Base-by-base conservation (phyloP, 1,140 invertebrate species). In the Drosophila parvula region DNA sequence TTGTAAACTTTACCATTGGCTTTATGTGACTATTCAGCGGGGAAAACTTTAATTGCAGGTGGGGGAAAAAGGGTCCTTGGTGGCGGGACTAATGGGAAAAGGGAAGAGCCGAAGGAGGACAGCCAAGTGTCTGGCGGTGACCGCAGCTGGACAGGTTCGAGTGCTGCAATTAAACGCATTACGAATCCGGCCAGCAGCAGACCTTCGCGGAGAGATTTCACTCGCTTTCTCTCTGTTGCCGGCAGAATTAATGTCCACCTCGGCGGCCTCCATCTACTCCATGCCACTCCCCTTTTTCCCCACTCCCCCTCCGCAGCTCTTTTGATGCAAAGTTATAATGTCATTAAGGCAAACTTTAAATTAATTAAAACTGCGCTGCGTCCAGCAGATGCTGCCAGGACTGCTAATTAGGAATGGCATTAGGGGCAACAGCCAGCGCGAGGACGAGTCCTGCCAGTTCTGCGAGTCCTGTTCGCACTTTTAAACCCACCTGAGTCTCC, bases 401-500 rank as follows among this genome's bases (percentile, higher is more conserved):
- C 68, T 71, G 77, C 83, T 88, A 88, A 88, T 88, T 88, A 88
- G 85, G 77, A 88, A 68, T 78, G 79, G 65, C 82, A 84, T 80
- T 77, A 68, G 63, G 69, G 44, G 27, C 32, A 7, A 4, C 36
- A 38, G 36, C 12, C 36, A 4, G 12, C 38, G 30, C 22, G 22
- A 22, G 22, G 12, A 3, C 47, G 47, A 59, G 22, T 22, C 22
- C 22, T 22, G 22, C 22, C 16, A 5, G 6, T n/a, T 9, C 45
- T 11, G 22, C 22, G 22, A 5, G 6, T n/a, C 14, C 45, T 11
- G 51, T 22, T 22, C 41, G 4, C 18, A 14, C 47, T 7, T 11
- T 7, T 16, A 7, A 9, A 82, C 82, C 92, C 92, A 96, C 96
- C 94, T 98, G 97, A 48, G 96, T 97, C 93, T 98, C 97, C 14